Conservation (phyloP, 2,888 invertebrate species). For the Zele albiditarsus region DNA sequence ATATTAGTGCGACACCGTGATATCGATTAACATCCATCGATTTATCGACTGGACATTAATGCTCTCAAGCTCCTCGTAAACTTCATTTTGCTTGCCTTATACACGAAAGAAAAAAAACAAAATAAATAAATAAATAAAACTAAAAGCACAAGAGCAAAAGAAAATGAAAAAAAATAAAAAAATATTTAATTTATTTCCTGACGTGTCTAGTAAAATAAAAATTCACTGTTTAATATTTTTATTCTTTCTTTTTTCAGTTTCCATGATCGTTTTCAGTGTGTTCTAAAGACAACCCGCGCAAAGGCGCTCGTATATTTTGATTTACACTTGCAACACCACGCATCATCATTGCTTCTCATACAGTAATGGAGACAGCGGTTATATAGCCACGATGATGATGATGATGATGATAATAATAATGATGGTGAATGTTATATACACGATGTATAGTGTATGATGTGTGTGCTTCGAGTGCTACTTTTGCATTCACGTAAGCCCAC, state of each 20-base stretch:
- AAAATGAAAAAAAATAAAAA: neutral
- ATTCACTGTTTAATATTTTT: neutral
- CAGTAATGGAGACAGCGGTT: neutral
- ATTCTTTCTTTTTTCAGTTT: neutral
- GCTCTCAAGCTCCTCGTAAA: conserved; percentile 1
- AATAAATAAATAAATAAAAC: neutral
- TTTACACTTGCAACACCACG: conserved; percentile 7
- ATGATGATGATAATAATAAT: too few species aligned
- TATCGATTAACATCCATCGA: conserved; percentile 3
- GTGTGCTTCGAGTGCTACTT: conserved; percentile 24
- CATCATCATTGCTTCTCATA: neutral
- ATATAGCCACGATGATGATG: neutral
- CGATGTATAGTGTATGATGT: neutral
- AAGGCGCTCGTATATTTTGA: conserved; percentile 8
- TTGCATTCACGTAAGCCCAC: conserved; percentile 31
- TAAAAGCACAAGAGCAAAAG: neutral
- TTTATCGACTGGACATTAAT: neutral
- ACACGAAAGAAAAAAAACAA: neutral
- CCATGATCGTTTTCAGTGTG: neutral
- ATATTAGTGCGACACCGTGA: neutral
- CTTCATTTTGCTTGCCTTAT: neutral
- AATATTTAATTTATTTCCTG: neutral
- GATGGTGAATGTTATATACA: neutral
- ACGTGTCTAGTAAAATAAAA: neutral
- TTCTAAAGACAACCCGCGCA: neutral